A percentile compares a stretch with the other conserved stretches of the same genome.
Evolutionary conservation across 2,888 invertebrate genomes (phyloP).

Genomic region (Tenthredo scrophulariae): DNA sequence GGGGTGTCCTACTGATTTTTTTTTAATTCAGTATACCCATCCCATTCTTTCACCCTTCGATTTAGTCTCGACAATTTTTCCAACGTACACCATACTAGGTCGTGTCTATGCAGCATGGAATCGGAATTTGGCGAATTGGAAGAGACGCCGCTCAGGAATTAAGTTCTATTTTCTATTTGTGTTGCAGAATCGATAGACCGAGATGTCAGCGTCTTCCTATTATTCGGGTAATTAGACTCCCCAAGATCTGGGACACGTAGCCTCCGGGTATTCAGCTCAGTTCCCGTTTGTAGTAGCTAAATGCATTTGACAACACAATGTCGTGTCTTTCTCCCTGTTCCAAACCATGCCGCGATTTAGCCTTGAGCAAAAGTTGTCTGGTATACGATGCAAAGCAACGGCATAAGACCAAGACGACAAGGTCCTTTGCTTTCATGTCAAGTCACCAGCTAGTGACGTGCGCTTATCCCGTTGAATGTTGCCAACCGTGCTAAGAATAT

Average conservation of each 20-base stretch:
- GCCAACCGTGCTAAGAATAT: background rate
- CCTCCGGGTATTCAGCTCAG: constrained; percentile 70
- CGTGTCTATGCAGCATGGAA: background rate
- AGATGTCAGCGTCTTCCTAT: constrained; percentile 60
- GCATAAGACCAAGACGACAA: constrained; percentile 17
- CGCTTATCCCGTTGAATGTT: background rate
- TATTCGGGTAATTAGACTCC: constrained; percentile 73
- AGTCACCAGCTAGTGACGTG: constrained; percentile 10
- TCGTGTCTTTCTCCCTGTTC: constrained; percentile 63
- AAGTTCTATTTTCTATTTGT: background rate
- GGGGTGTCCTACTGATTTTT: constrained; percentile 73
- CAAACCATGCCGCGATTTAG: constrained; percentile 61
- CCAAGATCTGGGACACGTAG: constrained; percentile 72
- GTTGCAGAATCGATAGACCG: constrained; percentile 16
- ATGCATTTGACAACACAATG: constrained; percentile 78
- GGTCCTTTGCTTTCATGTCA: constrained; percentile 49
- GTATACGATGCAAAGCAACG: background rate
- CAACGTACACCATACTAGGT: background rate
- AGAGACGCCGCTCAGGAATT: background rate
- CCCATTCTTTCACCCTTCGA: constrained; percentile 33
- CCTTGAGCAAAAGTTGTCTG: constrained; percentile 36
- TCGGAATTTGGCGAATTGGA: background rate
- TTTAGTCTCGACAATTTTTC: background rate
- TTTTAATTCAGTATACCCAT: constrained; percentile 62
- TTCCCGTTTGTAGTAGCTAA: constrained; percentile 76